Percentiles rank a stretch among this genome's conserved stretches.
Evolutionary conservation across 2,888 invertebrate species (phyloP).

Genomic region (Spilarctia lutea): DNA sequence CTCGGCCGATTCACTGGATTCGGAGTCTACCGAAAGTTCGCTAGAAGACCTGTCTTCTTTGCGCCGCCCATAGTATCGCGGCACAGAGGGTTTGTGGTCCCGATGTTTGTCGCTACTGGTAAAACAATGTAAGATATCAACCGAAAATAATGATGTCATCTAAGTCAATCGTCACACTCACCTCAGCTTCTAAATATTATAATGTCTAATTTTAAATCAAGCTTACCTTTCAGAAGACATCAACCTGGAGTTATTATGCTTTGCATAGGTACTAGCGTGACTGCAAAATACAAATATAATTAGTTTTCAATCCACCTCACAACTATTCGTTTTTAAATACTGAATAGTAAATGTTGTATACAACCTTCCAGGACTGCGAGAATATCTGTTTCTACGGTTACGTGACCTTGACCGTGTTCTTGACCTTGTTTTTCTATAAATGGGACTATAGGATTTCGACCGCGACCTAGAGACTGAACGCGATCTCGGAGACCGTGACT

Average conservation of each 20-base stretch:
- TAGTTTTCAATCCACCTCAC: slow-evolving; percentile 27
- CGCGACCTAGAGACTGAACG: slow-evolving; percentile 61
- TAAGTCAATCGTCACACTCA: slow-evolving; percentile 26
- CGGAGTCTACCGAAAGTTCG: slow-evolving; percentile 78
- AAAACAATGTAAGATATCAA: not conserved
- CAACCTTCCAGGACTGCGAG: slow-evolving; percentile 77
- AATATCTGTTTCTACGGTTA: slow-evolving; percentile 67
- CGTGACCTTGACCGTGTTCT: slow-evolving; percentile 63
- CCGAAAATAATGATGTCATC: not conserved
- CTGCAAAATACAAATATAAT: slow-evolving; percentile 65
- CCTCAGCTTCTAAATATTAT: slow-evolving; percentile 42
- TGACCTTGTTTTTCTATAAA: slow-evolving; percentile 66
- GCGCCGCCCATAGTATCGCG: slow-evolving; percentile 82
- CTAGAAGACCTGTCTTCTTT: slow-evolving; percentile 81
- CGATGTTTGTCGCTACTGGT: slow-evolving; percentile 48
- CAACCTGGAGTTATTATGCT: slow-evolving; percentile 79
- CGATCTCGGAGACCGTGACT: slow-evolving; percentile 60
- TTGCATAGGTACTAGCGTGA: slow-evolving; percentile 71
- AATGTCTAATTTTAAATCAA: slow-evolving; percentile 44
- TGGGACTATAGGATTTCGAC: slow-evolving; percentile 70
- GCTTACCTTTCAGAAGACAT: slow-evolving; percentile 81
- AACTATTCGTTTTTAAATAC: slow-evolving; percentile 17
- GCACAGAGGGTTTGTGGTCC: slow-evolving; percentile 58
- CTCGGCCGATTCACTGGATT: slow-evolving; percentile 68
- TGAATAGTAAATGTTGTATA: slow-evolving; percentile 48